Conservation (phyloP, 2,888 invertebrate species). For the Scaptomyza polygonia region DNA sequence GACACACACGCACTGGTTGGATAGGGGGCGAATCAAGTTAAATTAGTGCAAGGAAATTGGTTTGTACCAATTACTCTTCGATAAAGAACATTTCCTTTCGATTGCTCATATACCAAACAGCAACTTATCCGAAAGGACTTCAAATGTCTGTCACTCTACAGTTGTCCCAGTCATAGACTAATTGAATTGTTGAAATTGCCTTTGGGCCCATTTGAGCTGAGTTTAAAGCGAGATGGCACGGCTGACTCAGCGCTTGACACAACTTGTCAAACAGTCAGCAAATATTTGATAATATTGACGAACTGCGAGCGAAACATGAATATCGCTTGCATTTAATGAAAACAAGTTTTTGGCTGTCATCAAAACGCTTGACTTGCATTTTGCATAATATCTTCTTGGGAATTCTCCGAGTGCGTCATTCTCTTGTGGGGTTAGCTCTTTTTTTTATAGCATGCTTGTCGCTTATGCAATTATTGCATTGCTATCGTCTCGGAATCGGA, state of each 20-base stretch:
- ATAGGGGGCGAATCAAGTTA: not conserved
- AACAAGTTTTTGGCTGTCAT: conserved; percentile 10
- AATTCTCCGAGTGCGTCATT: conserved; percentile 47
- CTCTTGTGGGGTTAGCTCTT: conserved; percentile 19
- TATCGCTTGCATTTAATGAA: conserved; percentile 44
- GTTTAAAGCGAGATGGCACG: conserved; percentile 4
- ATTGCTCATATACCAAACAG: conserved; percentile 27
- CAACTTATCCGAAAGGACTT: conserved; percentile 23
- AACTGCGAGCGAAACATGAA: conserved; percentile 26
- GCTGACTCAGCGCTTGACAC: conserved; percentile 43
- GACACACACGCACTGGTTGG: conserved; percentile 4
- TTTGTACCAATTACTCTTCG: conserved; percentile 48
- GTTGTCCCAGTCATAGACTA: conserved; percentile 23
- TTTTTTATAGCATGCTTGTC: conserved; percentile 49
- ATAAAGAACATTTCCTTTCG: conserved; percentile 45
- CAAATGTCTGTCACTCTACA: not conserved
- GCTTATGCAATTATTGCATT: conserved; percentile 53
- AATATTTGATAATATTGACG: conserved; percentile 49
- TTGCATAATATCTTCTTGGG: conserved; percentile 51
- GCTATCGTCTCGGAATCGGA: conserved; percentile 21
- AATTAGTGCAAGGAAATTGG: conserved; percentile 49
- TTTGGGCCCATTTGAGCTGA: conserved; percentile 29
- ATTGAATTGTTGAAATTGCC: conserved; percentile 54
- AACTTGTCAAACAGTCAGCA: conserved; percentile 36
- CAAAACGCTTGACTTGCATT: conserved; percentile 33